Conservation (phyloP, 1,140 invertebrate species). For the Brachionus asplanchnoidis region DNA sequence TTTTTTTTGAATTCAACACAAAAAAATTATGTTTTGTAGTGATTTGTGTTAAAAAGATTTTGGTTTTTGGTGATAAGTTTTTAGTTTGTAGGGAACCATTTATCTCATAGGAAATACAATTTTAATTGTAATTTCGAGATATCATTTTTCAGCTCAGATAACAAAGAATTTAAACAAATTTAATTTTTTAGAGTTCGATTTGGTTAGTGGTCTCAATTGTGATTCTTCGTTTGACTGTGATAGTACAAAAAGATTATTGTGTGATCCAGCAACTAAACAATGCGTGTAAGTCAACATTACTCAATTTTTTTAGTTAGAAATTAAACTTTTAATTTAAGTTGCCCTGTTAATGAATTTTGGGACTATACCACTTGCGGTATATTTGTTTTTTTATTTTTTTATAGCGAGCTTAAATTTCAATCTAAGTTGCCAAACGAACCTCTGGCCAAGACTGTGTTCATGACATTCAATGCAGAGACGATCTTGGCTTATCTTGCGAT, state of each 20-base stretch:
- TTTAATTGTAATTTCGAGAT: not conserved
- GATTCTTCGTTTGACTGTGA: slow-evolving; percentile 5
- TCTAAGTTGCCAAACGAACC: not conserved
- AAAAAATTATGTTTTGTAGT: too few relatives aligned
- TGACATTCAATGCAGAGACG: slow-evolving; percentile 3
- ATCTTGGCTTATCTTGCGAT: not conserved
- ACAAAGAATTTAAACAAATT: not conserved
- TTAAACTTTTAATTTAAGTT: not conserved
- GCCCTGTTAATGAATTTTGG: not conserved
- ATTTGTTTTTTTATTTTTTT: not conserved
- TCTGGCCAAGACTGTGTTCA: not conserved
- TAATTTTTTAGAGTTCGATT: not conserved
- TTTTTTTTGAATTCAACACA: too few relatives aligned
- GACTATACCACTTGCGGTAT: slow-evolving; percentile 14
- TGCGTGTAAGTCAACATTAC: not conserved
- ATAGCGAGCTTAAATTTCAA: not conserved
- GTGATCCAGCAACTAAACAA: not conserved
- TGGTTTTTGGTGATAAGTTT: too few relatives aligned
- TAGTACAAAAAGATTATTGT: not conserved
- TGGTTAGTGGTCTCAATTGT: not conserved
- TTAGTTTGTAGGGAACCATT: too few relatives aligned
- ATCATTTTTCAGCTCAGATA: not conserved
- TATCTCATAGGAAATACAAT: too few relatives aligned
- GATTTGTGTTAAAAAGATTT: too few relatives aligned
- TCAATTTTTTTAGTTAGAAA: not conserved